Evolutionary conservation across 2,797 vertebrate species (phyloP).

Genomic region (Chiroxiphia lanceolata): DNA sequence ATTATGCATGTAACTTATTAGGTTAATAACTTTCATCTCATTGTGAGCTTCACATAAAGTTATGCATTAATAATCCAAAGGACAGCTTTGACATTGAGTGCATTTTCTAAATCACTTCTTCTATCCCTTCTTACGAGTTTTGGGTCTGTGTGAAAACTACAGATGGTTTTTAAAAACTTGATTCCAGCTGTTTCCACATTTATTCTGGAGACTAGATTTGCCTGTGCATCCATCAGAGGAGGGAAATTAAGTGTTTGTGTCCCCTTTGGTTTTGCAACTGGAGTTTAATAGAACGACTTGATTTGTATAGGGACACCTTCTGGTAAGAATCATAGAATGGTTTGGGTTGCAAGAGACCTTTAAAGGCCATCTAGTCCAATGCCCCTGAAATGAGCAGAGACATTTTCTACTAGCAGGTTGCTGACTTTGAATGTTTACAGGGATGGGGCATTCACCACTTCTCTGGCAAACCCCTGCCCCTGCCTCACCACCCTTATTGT

Average conservation of each 20-base stretch:
- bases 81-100: background rate
- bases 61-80: slow-evolving; percentile 43
- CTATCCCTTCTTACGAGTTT: background rate
- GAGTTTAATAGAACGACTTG: background rate
- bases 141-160: background rate
- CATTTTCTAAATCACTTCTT: background rate
- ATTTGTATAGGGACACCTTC: background rate
- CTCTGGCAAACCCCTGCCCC: background rate
- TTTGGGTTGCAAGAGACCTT: background rate
- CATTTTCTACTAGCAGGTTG: background rate
- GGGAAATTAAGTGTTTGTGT: background rate
- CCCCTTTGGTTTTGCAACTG: background rate
- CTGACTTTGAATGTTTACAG: background rate
- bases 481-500: background rate
- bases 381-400: background rate
- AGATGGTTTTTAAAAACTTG: background rate
- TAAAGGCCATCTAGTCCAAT: background rate
- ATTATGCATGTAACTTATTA: slow-evolving; percentile 56
- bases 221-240: background rate
- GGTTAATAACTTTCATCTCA: slow-evolving; percentile 35
- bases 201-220: background rate
- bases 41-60: background rate
- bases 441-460: background rate
- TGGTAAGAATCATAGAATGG: background rate
- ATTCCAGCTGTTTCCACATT: background rate